phyloP scores from a whole-genome alignment of 2,888 invertebrate genomes.

The Lepetodrilus schrolli region DNA sequence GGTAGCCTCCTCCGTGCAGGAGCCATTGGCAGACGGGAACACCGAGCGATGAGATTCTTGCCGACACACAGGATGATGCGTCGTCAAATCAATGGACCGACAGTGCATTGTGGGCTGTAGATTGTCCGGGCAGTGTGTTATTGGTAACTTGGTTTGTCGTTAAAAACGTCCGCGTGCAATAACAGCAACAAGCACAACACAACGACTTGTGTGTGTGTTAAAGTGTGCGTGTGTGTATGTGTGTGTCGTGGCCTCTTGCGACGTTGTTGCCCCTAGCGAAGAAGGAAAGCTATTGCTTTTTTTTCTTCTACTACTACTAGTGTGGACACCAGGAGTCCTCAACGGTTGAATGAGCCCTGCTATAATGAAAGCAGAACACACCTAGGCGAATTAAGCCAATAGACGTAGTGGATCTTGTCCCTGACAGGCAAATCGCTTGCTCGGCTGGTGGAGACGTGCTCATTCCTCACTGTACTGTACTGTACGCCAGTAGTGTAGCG shows the following conservation, averaged over 20 bases:
- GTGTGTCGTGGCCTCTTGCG: too few species aligned
- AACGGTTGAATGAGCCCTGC: slow-evolving; percentile 23
- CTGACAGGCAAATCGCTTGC: too few species aligned
- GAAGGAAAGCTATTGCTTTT: slow-evolving; percentile 25
- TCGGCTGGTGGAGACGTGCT: neutral
- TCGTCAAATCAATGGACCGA: slow-evolving; percentile 25
- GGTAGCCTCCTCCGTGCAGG: too few species aligned
- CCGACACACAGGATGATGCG: slow-evolving; percentile 15
- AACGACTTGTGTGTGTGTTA: too few species aligned
- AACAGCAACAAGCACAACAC: slow-evolving; percentile 16
- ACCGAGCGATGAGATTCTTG: neutral
- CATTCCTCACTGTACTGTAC: too few species aligned
- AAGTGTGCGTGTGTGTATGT: too few species aligned
- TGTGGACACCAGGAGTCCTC: slow-evolving; percentile 9
- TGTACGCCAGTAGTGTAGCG: neutral
- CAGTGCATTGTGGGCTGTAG: slow-evolving; percentile 26
- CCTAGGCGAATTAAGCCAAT: slow-evolving; percentile 24
- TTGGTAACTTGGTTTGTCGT: slow-evolving; percentile 27
- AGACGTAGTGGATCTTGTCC: slow-evolving; percentile 15
- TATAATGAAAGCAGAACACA: slow-evolving; percentile 26
- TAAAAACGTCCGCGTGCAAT: slow-evolving; percentile 20
- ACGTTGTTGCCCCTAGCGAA: slow-evolving; percentile 20
- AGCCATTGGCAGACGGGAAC: neutral
- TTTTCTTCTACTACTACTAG: too few species aligned
- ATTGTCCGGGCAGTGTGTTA: slow-evolving; percentile 17